Percentiles rank a stretch among this genome's conserved stretches.
Conservation (phyloP, 1,140 invertebrate genomes). For the Drosophila pandora region DNA sequence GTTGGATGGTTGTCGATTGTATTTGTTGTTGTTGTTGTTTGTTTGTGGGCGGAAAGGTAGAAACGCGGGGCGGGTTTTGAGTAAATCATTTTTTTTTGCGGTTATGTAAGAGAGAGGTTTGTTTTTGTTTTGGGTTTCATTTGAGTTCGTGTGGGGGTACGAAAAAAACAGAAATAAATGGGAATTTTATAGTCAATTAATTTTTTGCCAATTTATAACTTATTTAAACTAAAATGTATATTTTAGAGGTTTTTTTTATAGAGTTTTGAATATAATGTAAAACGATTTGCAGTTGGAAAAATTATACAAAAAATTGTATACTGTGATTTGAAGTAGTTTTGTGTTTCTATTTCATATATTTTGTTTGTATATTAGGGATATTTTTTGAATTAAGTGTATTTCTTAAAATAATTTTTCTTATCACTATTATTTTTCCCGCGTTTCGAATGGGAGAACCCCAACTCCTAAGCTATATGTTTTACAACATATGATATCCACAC, state of each 20-base stretch:
- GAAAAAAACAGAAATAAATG: slow-evolving; percentile 77
- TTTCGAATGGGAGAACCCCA: too few species aligned
- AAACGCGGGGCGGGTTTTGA: slow-evolving; percentile 28
- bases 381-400: neutral
- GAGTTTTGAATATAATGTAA: slow-evolving; percentile 10
- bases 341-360: neutral
- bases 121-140: slow-evolving; percentile 23
- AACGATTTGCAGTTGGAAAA: neutral
- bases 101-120: slow-evolving; percentile 29
- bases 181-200: slow-evolving; percentile 59
- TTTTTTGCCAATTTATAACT: slow-evolving; percentile 61
- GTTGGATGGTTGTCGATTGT: slow-evolving; percentile 16
- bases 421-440: too few species aligned
- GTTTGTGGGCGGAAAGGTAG: slow-evolving; percentile 22
- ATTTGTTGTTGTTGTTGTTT: slow-evolving; percentile 22
- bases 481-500: slow-evolving; percentile 34
- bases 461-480: neutral
- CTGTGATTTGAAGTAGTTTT: neutral
- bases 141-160: slow-evolving; percentile 43
- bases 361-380: neutral
- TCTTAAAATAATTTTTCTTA: neutral
- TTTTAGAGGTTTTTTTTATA: neutral
- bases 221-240: slow-evolving; percentile 52
- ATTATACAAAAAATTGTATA: slow-evolving; percentile 5
- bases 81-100: slow-evolving; percentile 40